Percentiles rank a stretch among this genome's conserved stretches.
phyloP scores from a whole-genome alignment of 2,797 vertebrate genomes.

The Cryptoprocta ferox region DNA sequence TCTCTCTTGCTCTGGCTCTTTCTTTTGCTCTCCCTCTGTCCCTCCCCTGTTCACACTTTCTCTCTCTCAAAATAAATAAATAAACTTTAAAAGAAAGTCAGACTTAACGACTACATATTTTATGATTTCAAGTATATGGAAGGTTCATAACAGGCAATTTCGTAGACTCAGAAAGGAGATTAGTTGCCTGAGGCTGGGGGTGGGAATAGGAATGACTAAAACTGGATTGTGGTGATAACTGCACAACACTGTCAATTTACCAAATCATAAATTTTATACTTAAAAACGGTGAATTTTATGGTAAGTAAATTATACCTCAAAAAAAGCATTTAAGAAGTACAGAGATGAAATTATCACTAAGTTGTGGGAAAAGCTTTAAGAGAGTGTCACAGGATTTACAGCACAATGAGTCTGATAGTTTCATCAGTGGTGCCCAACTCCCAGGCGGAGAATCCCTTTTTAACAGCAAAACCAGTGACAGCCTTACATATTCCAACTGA shows the following conservation, averaged over 20 bases:
- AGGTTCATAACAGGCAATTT: neutral
- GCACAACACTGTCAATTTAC: neutral
- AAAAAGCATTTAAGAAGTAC: slow-evolving; percentile 8
- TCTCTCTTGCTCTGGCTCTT: no score
- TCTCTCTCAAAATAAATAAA: no score
- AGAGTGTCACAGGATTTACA: slow-evolving; percentile 9
- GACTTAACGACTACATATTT: neutral
- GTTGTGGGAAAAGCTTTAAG: neutral
- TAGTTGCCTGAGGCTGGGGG: neutral
- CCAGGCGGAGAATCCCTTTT: neutral
- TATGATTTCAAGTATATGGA: slow-evolving; percentile 14
- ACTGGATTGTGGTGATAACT: neutral
- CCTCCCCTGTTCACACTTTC: no score
- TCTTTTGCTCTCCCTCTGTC: no score
- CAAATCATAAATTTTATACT: neutral
- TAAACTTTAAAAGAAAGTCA: neutral
- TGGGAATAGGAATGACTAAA: neutral
- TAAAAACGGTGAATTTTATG: slow-evolving; percentile 3
- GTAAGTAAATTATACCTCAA: slow-evolving; percentile 21
- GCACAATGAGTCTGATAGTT: neutral
- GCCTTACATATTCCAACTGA: neutral
- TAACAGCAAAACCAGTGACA: slow-evolving; percentile 16
- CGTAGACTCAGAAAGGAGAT: neutral
- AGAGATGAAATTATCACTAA: slow-evolving; percentile 18
- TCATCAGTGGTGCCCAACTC: neutral